Evolutionary conservation across 92 coral and sea anemone genomes (phyloP).

Genomic region (Paragorgia papillata): DNA sequence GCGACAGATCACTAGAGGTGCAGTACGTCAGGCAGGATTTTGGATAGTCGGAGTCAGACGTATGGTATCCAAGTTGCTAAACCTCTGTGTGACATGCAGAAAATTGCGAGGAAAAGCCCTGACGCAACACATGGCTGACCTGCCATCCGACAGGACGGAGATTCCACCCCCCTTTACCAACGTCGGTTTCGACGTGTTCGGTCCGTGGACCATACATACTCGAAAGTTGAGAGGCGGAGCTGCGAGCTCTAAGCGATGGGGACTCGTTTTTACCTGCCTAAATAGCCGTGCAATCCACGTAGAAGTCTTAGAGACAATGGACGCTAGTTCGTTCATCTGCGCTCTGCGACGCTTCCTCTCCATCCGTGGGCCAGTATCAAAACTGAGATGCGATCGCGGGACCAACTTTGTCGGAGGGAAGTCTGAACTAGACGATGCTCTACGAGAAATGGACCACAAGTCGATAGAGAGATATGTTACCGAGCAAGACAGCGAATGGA

Average conservation of each 20-base stretch:
- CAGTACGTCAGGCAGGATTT: slow-evolving; percentile 44
- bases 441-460: slow-evolving; percentile 33
- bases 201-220: slow-evolving; percentile 41
- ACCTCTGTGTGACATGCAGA: slow-evolving; percentile 47
- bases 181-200: slow-evolving; percentile 44
- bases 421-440: slow-evolving; percentile 49
- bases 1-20: slow-evolving; percentile 46
- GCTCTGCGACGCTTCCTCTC: slow-evolving; percentile 56
- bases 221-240: slow-evolving; percentile 55
- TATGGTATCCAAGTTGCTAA: slow-evolving; percentile 8
- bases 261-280: slow-evolving; percentile 64
- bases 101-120: slow-evolving; percentile 40
- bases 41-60: slow-evolving; percentile 48
- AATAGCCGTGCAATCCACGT: slow-evolving; percentile 56
- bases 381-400: slow-evolving; percentile 54
- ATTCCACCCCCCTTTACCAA: slow-evolving; percentile 39
- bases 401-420: slow-evolving; percentile 63
- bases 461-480: slow-evolving; percentile 33
- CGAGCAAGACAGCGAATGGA: slow-evolving; percentile 54
- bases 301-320: slow-evolving; percentile 55
- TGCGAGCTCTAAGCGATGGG: slow-evolving; percentile 61
- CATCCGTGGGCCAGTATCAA: slow-evolving; percentile 43
- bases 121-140: slow-evolving; percentile 56
- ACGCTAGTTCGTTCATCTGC: slow-evolving; percentile 54
- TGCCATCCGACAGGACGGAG: slow-evolving; percentile 41